Evolutionary conservation across 53 echinoderm and acorn worm species (phyloP).

Genomic region (Echinarachnius parma): DNA sequence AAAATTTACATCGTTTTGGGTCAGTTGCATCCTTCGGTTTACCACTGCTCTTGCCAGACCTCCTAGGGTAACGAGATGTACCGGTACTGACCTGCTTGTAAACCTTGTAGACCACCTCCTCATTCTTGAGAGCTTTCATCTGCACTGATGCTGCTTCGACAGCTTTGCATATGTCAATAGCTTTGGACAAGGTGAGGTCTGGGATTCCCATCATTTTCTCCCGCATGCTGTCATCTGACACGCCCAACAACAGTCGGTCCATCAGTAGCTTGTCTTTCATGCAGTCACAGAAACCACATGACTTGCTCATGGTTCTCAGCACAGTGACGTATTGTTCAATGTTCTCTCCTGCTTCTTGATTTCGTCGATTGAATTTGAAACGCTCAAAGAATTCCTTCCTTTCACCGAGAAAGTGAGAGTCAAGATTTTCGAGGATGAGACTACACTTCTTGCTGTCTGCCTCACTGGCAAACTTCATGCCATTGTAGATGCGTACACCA

Average conservation of each 20-base stretch:
- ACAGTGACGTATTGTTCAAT: conserved; percentile 43
- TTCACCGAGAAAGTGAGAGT: conserved; percentile 47
- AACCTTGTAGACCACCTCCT: conserved; percentile 13
- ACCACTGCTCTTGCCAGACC: neutral
- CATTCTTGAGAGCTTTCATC: conserved; percentile 50
- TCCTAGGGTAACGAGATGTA: neutral
- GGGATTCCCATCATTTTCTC: conserved; percentile 49
- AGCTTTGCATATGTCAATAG: conserved; percentile 57
- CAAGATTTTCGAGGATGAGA: conserved; percentile 44
- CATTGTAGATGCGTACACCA: conserved; percentile 40
- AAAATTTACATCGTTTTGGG: conserved; percentile 41
- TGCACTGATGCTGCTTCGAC: conserved; percentile 48
- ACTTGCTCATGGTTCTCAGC: conserved; percentile 52
- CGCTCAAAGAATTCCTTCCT: conserved; percentile 44
- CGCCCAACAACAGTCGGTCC: conserved; percentile 48
- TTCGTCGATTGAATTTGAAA: conserved; percentile 48
- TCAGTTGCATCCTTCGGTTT: neutral
- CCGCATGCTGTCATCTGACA: conserved; percentile 52
- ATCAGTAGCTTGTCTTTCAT: conserved; percentile 32
- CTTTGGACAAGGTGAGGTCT: conserved; percentile 39
- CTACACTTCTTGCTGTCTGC: conserved; percentile 29
- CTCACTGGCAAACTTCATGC: conserved; percentile 34
- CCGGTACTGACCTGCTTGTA: too few relatives aligned
- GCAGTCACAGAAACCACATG: conserved; percentile 57
- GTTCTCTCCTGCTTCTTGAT: conserved; percentile 46